Conservation (phyloP, 2,888 invertebrate species). For the Marronus borbonicus region DNA sequence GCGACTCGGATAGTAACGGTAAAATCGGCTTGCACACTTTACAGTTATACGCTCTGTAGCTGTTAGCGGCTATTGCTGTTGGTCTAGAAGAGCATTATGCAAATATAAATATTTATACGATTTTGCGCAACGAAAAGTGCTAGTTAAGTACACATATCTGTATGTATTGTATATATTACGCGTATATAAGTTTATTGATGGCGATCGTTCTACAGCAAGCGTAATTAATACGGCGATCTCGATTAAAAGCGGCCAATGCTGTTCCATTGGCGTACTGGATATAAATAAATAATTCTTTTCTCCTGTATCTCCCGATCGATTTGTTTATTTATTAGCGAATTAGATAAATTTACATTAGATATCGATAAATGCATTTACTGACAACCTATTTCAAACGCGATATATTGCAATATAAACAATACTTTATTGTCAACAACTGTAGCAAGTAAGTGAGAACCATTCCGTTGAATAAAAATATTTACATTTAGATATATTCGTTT, state of each 20-base stretch:
- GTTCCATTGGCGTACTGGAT: conserved; percentile 20
- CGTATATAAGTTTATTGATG: conserved; percentile 31
- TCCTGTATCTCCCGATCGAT: conserved; percentile 20
- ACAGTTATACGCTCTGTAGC: conserved; percentile 23
- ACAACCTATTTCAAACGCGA: conserved; percentile 6
- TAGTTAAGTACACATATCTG: conserved; percentile 9
- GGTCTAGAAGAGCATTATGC: conserved; percentile 37
- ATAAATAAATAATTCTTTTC: conserved; percentile 39
- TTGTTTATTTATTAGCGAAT: conserved; percentile 35
- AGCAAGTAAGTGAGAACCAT: neutral
- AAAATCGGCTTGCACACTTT: conserved; percentile 31
- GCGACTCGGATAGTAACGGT: conserved; percentile 32
- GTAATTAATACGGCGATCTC: conserved; percentile 40
- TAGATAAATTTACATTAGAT: conserved; percentile 33
- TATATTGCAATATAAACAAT: conserved; percentile 20
- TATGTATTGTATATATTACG: neutral
- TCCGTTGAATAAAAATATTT: conserved; percentile 7
- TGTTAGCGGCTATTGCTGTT: too few species aligned
- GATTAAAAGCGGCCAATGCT: conserved; percentile 46
- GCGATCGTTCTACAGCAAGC: conserved; percentile 16
- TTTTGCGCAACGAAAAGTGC: conserved; percentile 38
- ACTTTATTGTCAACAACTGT: conserved; percentile 11
- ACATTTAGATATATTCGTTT: neutral
- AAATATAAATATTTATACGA: conserved; percentile 46
- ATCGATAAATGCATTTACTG: conserved; percentile 11